Evolutionary conservation across 2,797 vertebrate species (phyloP).

Genomic region (Diplodus sargus): DNA sequence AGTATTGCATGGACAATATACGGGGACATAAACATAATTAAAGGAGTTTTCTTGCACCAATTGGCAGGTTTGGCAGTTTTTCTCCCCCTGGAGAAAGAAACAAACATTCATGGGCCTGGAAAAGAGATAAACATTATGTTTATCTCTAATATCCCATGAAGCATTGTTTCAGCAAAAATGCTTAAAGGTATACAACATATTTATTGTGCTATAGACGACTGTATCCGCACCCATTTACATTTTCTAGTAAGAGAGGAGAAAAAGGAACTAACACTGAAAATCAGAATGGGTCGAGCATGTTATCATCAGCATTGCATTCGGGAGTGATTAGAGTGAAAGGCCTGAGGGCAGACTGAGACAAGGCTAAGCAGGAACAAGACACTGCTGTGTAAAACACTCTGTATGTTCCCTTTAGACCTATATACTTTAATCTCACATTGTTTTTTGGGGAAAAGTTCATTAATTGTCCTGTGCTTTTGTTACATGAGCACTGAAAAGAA

Average conservation of each 20-base stretch:
- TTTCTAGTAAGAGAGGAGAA: not conserved
- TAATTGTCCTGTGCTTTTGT: slow-evolving; percentile 9
- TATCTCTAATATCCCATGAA: not conserved
- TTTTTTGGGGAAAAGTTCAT: slow-evolving; percentile 15
- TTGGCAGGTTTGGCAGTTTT: slow-evolving; percentile 18
- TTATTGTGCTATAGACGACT: not conserved
- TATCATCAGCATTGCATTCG: slow-evolving; percentile 1
- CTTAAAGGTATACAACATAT: not conserved
- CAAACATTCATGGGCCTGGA: not conserved
- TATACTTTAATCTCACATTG: not conserved
- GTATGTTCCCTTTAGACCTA: slow-evolving; percentile 8
- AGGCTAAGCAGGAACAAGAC: slow-evolving; percentile 18
- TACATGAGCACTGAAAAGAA: not conserved
- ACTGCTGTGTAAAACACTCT: slow-evolving; percentile 21
- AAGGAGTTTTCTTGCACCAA: not conserved
- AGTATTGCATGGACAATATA: slow-evolving; percentile 15
- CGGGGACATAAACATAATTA: slow-evolving; percentile 10
- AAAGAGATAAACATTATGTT: not conserved
- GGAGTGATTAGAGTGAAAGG: slow-evolving; percentile 13
- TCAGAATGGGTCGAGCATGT: not conserved
- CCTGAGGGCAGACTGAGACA: slow-evolving; percentile 19
- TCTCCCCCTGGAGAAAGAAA: slow-evolving; percentile 3
- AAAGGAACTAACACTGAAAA: not conserved
- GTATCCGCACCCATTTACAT: not conserved
- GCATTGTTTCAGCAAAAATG: slow-evolving; percentile 3